Base-by-base conservation (phyloP, 2,797 vertebrate genomes). In the Oryzias sinensis region DNA sequence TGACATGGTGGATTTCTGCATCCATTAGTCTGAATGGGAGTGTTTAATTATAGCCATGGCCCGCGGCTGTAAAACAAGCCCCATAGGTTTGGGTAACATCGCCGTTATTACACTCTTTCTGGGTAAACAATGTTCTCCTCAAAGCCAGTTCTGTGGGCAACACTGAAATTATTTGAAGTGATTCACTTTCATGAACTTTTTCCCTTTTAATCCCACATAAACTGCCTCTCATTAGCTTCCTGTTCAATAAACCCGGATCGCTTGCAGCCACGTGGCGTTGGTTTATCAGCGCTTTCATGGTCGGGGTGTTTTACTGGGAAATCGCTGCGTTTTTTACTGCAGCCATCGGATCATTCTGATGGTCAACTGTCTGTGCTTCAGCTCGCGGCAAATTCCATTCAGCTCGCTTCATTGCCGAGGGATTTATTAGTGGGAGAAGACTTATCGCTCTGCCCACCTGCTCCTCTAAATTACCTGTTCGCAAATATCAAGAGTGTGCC, bases 381-480 rank as follows among this genome's bases (percentile, higher is more conserved):
- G 27, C 70, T 61, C 56, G 4, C 49, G 49, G 46, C 52, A 74
- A 75, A 84, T 79, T 84, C 58, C 80, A 79, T 80, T 72, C 77
- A 71, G 50, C 62, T 61, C 14, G 29, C 62, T 62, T 81, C 66
- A 65, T 54, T 62, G 74, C 70, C 61, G 59, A 62, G 59, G 76
- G 82, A 83, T 86, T 85, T 81, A 85, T 83, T 83, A 81, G 79
- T 22, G 56, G 45, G 74, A 68, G 60, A 58, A 72, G 80, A 78
- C 79, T 82, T 78, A 85, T 86, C 83, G 81, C 43, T 47, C 47
- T 40, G 25, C 73, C 72, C 83, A 81, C 79, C 80, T 82, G 82
- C 76, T 77, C 43, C 45, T 43, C 64, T 59, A 59, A 74, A 84
- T 79, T 53, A 77, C 72, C 71, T 16, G 13, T 66, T 57, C 69